Evolutionary conservation across 2,888 invertebrate genomes (phyloP), one percentile per base, ranked within the genome.

Genomic region (Aspidapion aeneum): DNA sequence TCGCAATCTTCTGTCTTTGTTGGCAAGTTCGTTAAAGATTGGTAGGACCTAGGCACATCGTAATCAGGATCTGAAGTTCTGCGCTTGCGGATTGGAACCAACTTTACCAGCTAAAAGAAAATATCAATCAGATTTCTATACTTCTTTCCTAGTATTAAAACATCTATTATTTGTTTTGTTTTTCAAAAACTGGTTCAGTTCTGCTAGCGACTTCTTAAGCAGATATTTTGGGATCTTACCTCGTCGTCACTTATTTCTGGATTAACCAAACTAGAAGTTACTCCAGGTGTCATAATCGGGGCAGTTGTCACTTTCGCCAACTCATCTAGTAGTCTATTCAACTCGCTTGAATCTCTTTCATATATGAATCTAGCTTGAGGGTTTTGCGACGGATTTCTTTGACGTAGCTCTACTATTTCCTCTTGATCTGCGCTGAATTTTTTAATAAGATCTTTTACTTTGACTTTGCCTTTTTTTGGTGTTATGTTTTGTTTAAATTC

Each of bases 41-140:
- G 74, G 66, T 82, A 82, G 0, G 82, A 78, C 65, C 82, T 77
- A 18, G 82, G 82, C 54, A 82, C 74, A 67, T 82, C 82, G 66
- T 82, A 82, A 68, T 82, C 82, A 1, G 82, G 81, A 60, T 82
- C 82, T 5, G 79, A 79, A 50, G 73, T 68, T 18, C 78, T 70
- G 60, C 79, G 67, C 67, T 72, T 68, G 57, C 74, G 71, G 21
- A 72, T 72, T 16, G 77, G 77, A 49, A 76, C 63, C 61, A 79
- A 68, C 66, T 74, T 74, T 60, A 75, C 66, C 69, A 77, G 73
- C 79, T 80, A 52, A 52, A 52, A n/a, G 7, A 52, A 52, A 19
- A 35, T 35, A n/a, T n/a, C n/a, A n/a, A n/a, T n/a, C n/a, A n/a
- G n/a, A n/a, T n/a, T n/a, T n/a, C n/a, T n/a, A n/a, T n/a, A n/a